Conservation (phyloP, 2,888 invertebrate genomes). For the Muscina levida region DNA sequence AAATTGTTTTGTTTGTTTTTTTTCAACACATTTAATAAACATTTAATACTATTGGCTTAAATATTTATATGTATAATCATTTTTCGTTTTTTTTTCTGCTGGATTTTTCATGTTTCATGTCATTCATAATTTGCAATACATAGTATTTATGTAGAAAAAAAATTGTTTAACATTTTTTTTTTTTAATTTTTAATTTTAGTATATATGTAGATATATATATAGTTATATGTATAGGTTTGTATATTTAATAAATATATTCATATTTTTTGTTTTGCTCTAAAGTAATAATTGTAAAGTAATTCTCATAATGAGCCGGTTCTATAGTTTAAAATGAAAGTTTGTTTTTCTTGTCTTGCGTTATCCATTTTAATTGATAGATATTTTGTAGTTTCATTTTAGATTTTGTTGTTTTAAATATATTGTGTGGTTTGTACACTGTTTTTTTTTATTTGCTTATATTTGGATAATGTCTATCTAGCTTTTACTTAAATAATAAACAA, state of each 20-base stretch:
- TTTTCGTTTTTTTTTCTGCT: background rate
- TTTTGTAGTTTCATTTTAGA: slow-evolving; percentile 1
- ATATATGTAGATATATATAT: slow-evolving; percentile 25
- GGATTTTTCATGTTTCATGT: slow-evolving; percentile 33
- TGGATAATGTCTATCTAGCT: slow-evolving; percentile 13
- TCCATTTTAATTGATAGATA: slow-evolving; percentile 14
- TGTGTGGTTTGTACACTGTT: slow-evolving; percentile 7
- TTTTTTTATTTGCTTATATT: slow-evolving; percentile 18
- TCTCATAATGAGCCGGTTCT: slow-evolving; percentile 63
- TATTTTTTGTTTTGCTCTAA: slow-evolving; percentile 35
- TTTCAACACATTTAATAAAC: slow-evolving; percentile 59
- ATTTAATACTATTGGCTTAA: slow-evolving; percentile 55
- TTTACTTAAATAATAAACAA: background rate
- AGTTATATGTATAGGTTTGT: slow-evolving; percentile 45
- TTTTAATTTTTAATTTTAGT: no score
- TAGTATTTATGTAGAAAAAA: slow-evolving; percentile 63
- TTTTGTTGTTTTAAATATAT: slow-evolving; percentile 4
- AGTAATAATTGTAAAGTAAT: slow-evolving; percentile 63
- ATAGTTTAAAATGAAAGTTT: slow-evolving; percentile 36
- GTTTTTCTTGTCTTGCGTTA: slow-evolving; percentile 13
- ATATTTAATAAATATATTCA: slow-evolving; percentile 39
- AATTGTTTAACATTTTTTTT: slow-evolving; percentile 50
- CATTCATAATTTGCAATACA: slow-evolving; percentile 55
- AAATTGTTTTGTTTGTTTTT: slow-evolving; percentile 53
- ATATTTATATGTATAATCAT: slow-evolving; percentile 22